phyloP scores from a whole-genome alignment of 2,797 vertebrate species.

The Antrozous pallidus region DNA sequence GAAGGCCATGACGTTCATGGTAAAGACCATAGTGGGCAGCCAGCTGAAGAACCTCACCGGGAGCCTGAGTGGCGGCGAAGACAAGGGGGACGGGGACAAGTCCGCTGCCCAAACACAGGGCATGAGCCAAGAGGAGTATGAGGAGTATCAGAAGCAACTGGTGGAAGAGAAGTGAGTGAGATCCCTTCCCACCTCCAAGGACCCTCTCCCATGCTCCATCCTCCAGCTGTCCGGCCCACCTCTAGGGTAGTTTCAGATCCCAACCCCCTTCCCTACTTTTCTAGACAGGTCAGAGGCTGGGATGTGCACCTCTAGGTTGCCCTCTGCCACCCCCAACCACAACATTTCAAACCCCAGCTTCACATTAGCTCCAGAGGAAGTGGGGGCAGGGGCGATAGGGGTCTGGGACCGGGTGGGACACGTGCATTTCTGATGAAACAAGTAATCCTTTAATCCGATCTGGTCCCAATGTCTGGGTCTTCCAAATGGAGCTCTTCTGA shows the following conservation, averaged over 20 bases:
- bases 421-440: conserved; percentile 69
- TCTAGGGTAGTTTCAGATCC: neutral
- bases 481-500: conserved; percentile 51
- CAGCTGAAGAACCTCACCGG: conserved; percentile 98
- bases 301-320: neutral
- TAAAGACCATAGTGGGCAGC: conserved; percentile 96
- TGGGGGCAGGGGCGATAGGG: neutral
- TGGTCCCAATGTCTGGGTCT: conserved; percentile 42
- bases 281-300: neutral
- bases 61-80: conserved; percentile 89
- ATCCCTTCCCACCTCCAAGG: neutral
- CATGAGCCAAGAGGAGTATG: conserved; percentile 97
- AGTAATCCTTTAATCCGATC: conserved; percentile 84
- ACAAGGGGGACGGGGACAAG: conserved; percentile 92
- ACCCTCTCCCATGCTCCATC: neutral
- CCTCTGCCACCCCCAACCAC: neutral
- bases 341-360: neutral
- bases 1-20: conserved; percentile 94
- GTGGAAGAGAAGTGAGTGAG: conserved; percentile 96
- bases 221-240: neutral
- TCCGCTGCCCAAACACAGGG: conserved; percentile 91
- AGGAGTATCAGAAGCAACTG: conserved; percentile 97
- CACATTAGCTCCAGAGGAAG: neutral
- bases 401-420: neutral
- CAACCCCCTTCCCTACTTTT: neutral